Conservation (phyloP, 2,113 vertebrate species). For the Chaenocephalus aceratus region DNA sequence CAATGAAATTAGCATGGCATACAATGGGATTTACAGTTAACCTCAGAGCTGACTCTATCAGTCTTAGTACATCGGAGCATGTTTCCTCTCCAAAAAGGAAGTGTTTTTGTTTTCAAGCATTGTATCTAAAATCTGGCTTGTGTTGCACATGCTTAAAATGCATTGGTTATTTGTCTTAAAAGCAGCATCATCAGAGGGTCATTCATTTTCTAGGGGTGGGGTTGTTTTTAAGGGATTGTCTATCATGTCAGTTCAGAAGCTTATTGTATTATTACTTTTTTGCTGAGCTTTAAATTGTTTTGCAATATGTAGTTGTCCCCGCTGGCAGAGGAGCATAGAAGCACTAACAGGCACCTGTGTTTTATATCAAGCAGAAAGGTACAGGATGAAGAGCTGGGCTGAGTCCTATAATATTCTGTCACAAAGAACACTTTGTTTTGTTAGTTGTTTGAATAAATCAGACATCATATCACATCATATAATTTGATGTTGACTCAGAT, state of each 20-base stretch:
- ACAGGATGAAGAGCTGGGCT: slow-evolving; percentile 52
- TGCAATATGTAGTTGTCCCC: slow-evolving; percentile 53
- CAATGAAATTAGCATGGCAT: slow-evolving; percentile 42
- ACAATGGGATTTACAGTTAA: slow-evolving; percentile 47
- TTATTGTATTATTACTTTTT: slow-evolving; percentile 58
- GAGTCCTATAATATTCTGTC: slow-evolving; percentile 35
- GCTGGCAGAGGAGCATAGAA: slow-evolving; percentile 62
- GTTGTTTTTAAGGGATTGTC: slow-evolving; percentile 63
- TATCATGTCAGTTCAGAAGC: slow-evolving; percentile 70
- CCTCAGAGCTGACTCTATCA: slow-evolving; percentile 51
- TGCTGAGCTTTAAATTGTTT: slow-evolving; percentile 57
- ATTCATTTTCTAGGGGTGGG: slow-evolving; percentile 61
- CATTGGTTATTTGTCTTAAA: slow-evolving; percentile 72
- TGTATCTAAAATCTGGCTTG: slow-evolving; percentile 64
- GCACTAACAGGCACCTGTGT: slow-evolving; percentile 81
- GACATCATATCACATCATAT: not conserved
- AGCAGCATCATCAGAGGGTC: slow-evolving; percentile 75
- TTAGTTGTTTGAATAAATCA: slow-evolving; percentile 14
- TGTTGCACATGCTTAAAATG: slow-evolving; percentile 81
- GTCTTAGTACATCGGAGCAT: slow-evolving; percentile 45
- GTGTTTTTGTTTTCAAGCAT: slow-evolving; percentile 58
- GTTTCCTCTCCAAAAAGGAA: slow-evolving; percentile 28
- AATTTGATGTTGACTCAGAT: too few species aligned
- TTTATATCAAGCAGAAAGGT: slow-evolving; percentile 75
- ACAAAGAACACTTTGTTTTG: not conserved